Percentiles rank a stretch among this genome's conserved stretches.
Conservation (phyloP, 2,888 invertebrate species). For the Rhaphigaster nebulosa region DNA sequence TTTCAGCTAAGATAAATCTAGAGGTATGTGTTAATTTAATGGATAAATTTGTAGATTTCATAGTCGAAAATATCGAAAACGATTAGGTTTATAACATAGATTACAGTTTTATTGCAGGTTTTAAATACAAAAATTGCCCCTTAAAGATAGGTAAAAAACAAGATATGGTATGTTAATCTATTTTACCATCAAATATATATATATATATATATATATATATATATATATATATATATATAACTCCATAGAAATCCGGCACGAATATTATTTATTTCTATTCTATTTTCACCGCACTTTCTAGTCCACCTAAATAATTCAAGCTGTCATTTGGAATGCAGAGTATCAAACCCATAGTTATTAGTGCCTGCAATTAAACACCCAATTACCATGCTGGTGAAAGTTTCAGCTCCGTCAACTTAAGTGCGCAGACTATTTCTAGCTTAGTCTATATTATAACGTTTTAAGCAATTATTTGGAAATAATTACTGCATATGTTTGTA, state of each 20-base stretch:
- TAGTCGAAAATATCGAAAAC: background rate
- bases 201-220: no score
- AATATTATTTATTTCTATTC: background rate
- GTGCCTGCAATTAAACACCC: conserved; percentile 30
- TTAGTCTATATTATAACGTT: background rate
- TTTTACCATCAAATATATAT: no score
- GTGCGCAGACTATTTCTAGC: background rate
- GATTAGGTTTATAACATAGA: no score
- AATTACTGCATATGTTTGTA: background rate
- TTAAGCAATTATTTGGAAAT: no score
- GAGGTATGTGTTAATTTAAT: background rate
- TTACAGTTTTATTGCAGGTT: no score
- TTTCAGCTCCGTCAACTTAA: background rate
- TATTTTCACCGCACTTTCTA: background rate
- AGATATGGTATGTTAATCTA: no score
- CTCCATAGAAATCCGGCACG: no score
- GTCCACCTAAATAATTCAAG: background rate
- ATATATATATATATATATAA: no score
- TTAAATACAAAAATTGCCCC: no score
- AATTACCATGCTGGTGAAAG: background rate
- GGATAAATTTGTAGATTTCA: background rate
- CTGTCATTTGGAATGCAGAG: background rate
- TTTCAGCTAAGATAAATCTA: background rate
- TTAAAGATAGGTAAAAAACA: no score
- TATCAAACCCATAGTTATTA: background rate